Conservation (phyloP, 2,797 vertebrate genomes). For the Philypnodon macrostomus region DNA sequence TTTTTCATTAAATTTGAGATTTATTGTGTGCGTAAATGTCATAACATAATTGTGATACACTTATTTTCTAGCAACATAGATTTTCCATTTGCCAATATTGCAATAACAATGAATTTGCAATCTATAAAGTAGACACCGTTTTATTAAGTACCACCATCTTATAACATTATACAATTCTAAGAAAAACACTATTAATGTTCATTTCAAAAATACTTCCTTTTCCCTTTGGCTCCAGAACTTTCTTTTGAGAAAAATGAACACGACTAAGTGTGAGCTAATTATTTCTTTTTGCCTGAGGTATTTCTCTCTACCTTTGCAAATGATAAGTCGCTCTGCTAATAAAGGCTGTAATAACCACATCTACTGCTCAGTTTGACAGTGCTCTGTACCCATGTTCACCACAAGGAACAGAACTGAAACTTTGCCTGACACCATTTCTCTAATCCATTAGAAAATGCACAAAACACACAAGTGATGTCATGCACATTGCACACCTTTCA, state of each 20-base stretch:
- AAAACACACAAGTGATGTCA: constrained; percentile 9
- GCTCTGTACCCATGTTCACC: constrained; percentile 13
- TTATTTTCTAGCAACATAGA: too few species aligned
- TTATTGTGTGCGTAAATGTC: too few species aligned
- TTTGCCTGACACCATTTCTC: constrained; percentile 28
- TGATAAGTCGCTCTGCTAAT: constrained; percentile 47
- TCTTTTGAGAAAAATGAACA: constrained; percentile 31
- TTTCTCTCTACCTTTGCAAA: constrained; percentile 31
- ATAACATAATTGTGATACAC: too few species aligned
- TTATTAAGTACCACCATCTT: too few species aligned
- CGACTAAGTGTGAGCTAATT: constrained; percentile 47
- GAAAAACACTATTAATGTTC: constrained; percentile 4
- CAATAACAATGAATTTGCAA: too few species aligned
- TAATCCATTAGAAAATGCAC: constrained; percentile 18
- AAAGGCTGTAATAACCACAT: constrained; percentile 47
- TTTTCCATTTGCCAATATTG: too few species aligned
- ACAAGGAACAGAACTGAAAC: constrained; percentile 39
- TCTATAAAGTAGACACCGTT: too few species aligned
- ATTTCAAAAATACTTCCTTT: constrained; percentile 9
- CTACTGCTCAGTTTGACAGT: constrained; percentile 40
- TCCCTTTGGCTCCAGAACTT: constrained; percentile 19
- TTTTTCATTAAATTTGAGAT: too few species aligned
- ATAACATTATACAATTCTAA: background rate
- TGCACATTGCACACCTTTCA: constrained; percentile 8
- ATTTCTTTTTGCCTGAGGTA: constrained; percentile 49